Percentiles rank a stretch among this genome's conserved stretches.
phyloP scores from a whole-genome alignment of 2,797 vertebrate genomes.

The Phoxinus dragarum region DNA sequence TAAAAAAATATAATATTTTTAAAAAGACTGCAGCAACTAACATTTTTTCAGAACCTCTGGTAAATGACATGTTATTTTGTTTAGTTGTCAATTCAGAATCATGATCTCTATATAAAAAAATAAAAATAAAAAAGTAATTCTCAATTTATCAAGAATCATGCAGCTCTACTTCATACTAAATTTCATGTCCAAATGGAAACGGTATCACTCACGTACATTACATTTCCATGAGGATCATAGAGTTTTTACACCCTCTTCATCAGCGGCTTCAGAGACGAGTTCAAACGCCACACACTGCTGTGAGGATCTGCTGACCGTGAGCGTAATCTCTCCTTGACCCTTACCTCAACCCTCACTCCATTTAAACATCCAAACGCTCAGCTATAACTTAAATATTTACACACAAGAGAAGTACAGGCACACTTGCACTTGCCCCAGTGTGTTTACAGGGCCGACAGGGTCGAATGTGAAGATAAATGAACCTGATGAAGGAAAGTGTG shows the following conservation, averaged over 20 bases:
- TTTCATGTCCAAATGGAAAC: neutral
- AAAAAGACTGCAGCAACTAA: neutral
- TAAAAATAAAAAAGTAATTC: neutral
- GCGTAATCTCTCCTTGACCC: slow-evolving; percentile 45
- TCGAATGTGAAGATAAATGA: slow-evolving; percentile 22
- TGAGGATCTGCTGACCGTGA: slow-evolving; percentile 23
- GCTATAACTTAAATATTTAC: slow-evolving; percentile 53
- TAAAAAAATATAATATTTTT: neutral
- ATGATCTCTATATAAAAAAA: neutral
- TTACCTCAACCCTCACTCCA: slow-evolving; percentile 13
- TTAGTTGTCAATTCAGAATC: neutral
- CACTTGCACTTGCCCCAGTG: neutral
- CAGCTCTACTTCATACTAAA: neutral
- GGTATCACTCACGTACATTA: neutral
- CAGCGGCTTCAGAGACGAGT: slow-evolving; percentile 10
- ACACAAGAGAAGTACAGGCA: slow-evolving; percentile 18
- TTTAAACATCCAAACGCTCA: slow-evolving; percentile 11
- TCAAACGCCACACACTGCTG: slow-evolving; percentile 1
- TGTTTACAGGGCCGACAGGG: slow-evolving; percentile 22
- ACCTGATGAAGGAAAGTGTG: neutral
- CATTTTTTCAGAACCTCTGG: neutral
- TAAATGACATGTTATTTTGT: neutral
- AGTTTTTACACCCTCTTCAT: slow-evolving; percentile 28
- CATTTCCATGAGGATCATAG: neutral
- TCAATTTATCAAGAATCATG: neutral